Base-by-base conservation (phyloP, 2,797 vertebrate genomes). In the Gorsachius magnificus region DNA sequence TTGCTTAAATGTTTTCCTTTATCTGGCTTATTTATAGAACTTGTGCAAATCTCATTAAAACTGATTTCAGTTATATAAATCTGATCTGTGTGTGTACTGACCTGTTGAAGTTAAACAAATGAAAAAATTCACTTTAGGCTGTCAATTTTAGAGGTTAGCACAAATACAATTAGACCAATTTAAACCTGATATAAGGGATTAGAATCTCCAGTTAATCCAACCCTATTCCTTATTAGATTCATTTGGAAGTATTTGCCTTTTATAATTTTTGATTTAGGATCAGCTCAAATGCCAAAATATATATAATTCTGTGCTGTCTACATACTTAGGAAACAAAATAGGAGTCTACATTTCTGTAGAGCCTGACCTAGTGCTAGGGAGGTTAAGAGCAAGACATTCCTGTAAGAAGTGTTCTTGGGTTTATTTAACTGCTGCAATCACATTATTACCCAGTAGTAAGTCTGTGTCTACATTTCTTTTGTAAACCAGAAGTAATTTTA, bases 401-500 rank as follows among this genome's bases (percentile, higher is more conserved):
- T 41, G 38, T 28, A 93, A n/a, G 45, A 93, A 79, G 16, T 43
- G 35, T 31, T 88, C 53, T 38, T 66, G 16, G 8, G 65, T 89
- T 53, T 25, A 83, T 60, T 93, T 72, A 89, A 79, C 35, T 48
- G 56, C 83, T 76, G 54, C 70, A 87, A 51, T 72, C 83, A 82
- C 9, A 0, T 58, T 61, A 66, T 36, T 70, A 60, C 6, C 2
- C 0, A 51, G 25, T 31, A 89, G 70, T 36, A 90, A 76, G 38
- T n/a, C 24, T 92, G 38, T 24, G 46, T 36, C 63, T 88, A 79
- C 17, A 6, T 46, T 66, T 53, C 10, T 63, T 91, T 81, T 80
- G 24, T 57, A 92, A 96, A 83, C 17, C 29, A 88, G 43, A 86
- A 81, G 57, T 36, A 45, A 90, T 63, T 87, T 83, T 41, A 83